phyloP scores from a whole-genome alignment of 1,140 invertebrate genomes.

The Caenorhabditis tropicalis region DNA sequence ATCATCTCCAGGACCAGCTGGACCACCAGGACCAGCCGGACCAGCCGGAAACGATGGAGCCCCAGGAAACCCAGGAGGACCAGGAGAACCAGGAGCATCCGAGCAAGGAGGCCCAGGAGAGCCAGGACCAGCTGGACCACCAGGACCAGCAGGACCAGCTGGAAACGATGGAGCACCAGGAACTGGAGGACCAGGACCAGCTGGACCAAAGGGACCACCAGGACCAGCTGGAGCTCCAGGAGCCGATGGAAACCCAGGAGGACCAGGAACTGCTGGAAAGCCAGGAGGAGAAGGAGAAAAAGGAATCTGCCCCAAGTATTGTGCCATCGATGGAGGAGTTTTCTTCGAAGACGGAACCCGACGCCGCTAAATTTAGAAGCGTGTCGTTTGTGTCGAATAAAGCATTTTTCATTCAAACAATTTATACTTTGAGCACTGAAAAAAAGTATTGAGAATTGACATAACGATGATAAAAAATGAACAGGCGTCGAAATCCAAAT shows the following conservation, averaged over 20 bases:
- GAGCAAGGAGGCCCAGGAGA: slow-evolving; percentile 48
- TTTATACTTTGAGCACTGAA: no score
- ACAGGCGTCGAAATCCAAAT: background rate
- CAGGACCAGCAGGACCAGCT: slow-evolving; percentile 50
- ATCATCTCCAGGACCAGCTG: slow-evolving; percentile 54
- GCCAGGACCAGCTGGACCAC: slow-evolving; percentile 50
- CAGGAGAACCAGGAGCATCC: slow-evolving; percentile 48
- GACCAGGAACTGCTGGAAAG: slow-evolving; percentile 52
- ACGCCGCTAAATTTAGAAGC: slow-evolving; percentile 49
- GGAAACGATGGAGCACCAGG: slow-evolving; percentile 53
- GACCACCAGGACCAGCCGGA: slow-evolving; percentile 58
- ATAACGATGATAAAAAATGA: no score
- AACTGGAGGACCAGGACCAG: slow-evolving; percentile 18
- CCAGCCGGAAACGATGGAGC: slow-evolving; percentile 52
- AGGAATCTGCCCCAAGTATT: slow-evolving; percentile 69
- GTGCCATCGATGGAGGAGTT: slow-evolving; percentile 67
- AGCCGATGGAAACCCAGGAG: slow-evolving; percentile 55
- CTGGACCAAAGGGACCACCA: slow-evolving; percentile 43
- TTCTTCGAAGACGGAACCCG: slow-evolving; percentile 68
- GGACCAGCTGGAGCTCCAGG: slow-evolving; percentile 56
- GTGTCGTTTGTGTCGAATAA: slow-evolving; percentile 25
- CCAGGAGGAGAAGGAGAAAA: slow-evolving; percentile 63
- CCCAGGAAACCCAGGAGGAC: slow-evolving; percentile 54
- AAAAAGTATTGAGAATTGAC: no score
- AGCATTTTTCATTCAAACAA: slow-evolving; percentile 32